Evolutionary conservation across 2,797 vertebrate genomes (phyloP).

Genomic region (Danio aesculapii): DNA sequence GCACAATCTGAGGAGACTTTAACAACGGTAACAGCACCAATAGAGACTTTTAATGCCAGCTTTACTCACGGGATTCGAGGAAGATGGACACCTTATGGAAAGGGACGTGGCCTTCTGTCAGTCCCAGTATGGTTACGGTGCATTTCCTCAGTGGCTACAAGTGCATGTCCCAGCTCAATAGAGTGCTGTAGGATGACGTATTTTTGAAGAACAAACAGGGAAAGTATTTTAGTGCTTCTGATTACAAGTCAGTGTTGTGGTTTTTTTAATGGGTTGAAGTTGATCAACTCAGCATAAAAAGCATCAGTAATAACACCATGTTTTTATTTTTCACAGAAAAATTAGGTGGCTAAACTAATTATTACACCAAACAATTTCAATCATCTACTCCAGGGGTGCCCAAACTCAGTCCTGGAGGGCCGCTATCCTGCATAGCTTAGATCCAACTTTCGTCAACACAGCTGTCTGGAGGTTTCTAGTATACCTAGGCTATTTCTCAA

Average conservation of each 20-base stretch:
- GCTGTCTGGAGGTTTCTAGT: too few relatives aligned
- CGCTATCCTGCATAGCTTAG: too few relatives aligned
- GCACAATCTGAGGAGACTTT: slow-evolving; percentile 82
- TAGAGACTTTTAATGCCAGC: slow-evolving; percentile 24
- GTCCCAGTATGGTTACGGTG: not conserved
- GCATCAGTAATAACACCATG: not conserved
- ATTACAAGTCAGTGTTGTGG: not conserved
- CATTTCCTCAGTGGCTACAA: slow-evolving; percentile 11
- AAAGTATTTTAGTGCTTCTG: not conserved
- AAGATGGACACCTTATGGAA: slow-evolving; percentile 10
- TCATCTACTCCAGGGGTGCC: too few relatives aligned
- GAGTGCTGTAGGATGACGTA: not conserved
- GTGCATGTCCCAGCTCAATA: slow-evolving; percentile 25
- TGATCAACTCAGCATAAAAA: not conserved
- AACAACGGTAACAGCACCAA: slow-evolving; percentile 56
- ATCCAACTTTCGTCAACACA: too few relatives aligned
- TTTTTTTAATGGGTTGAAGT: not conserved
- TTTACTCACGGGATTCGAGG: not conserved
- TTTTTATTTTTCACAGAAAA: not conserved
- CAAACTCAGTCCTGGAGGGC: too few relatives aligned
- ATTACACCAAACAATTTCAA: not conserved
- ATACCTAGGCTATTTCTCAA: too few relatives aligned
- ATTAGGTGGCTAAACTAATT: not conserved
- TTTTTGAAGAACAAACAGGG: not conserved
- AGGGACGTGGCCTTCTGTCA: not conserved